phyloP scores from a whole-genome alignment of 2,888 invertebrate species.

The Oasisia sp. region DNA sequence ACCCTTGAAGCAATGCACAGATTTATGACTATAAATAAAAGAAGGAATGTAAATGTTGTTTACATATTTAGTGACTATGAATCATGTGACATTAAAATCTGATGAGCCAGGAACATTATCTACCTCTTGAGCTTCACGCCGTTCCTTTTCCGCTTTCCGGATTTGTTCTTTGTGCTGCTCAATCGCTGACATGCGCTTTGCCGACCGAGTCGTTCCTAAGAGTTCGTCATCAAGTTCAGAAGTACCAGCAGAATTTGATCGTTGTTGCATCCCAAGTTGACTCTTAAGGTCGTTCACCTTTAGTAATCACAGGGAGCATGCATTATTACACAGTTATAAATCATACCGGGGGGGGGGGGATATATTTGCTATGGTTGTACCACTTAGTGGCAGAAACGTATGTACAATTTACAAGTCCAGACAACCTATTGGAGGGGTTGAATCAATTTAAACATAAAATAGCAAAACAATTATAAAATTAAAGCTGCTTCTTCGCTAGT shows the following conservation, averaged over 20 bases:
- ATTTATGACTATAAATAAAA: too few species aligned
- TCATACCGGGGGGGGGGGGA: too few species aligned
- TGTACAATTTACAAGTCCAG: too few species aligned
- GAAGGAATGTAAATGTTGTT: not conserved
- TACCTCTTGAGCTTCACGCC: slow-evolving; percentile 61
- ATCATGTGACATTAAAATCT: not conserved
- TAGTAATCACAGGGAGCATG: not conserved
- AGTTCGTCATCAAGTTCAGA: slow-evolving; percentile 50
- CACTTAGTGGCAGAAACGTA: too few species aligned
- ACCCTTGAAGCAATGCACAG: too few species aligned
- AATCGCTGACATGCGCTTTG: slow-evolving; percentile 43
- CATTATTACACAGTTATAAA: not conserved
- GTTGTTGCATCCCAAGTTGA: slow-evolving; percentile 44
- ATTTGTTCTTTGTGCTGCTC: slow-evolving; percentile 58
- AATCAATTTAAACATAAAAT: too few species aligned
- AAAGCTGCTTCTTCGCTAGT: too few species aligned
- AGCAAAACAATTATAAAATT: too few species aligned
- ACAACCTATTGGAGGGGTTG: too few species aligned
- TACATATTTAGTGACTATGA: not conserved
- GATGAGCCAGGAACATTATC: slow-evolving; percentile 9
- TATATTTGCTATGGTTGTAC: too few species aligned
- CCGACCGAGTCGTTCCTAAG: slow-evolving; percentile 45
- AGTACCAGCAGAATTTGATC: slow-evolving; percentile 6
- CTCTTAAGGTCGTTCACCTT: slow-evolving; percentile 56
- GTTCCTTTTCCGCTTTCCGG: slow-evolving; percentile 58